Base-by-base conservation (phyloP, 2,888 invertebrate genomes). In the Ennomos erosarius region DNA sequence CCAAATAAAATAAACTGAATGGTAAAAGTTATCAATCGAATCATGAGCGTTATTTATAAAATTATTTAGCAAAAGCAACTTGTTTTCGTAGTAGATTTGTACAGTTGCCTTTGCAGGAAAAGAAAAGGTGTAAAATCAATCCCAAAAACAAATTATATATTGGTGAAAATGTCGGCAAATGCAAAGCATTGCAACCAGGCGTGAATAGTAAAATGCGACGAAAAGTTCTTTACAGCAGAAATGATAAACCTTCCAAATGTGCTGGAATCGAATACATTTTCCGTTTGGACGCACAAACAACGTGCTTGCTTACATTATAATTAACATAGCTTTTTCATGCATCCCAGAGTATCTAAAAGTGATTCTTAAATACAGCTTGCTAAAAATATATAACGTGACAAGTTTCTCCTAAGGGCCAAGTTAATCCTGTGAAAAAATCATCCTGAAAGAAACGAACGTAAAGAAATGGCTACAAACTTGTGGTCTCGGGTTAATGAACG, bases 111-210 rank as follows among this genome's bases (percentile, higher is more conserved):
- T 59, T 70, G 64, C 63, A 67, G 64, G 51, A 68, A 72, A 69
- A 54, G 40, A 69, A 67, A 64, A 46, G 50, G 58, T 62, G 59
- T 36, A 64, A 44, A 50, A 62, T 59, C 59, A 62, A 60, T 45
- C 52, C 60, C 51, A 59, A 53, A 42, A 63, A 62, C 42, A 58
- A 16, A 48, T 46, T 48, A 49, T 26, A 49, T 35, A 51, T 55
- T 46, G 55, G 42, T 53, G 60, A 81, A 77, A 76, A 74, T 81
- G 71, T 84, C 73, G 84, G 88, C 83, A 83, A 87, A 90, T 89
- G 90, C 91, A 85, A 91, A 91, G 91, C 91, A 81, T 88, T 88
- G 88, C 86, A 87, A 85, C 84, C 87, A 91, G 90, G 91, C 91
- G 90, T 87, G 89, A 82, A 82, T 81, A 76, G 68, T 69, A 68